Evolutionary conservation across 2,888 invertebrate species (phyloP).

Genomic region (Drosophila infuscata): DNA sequence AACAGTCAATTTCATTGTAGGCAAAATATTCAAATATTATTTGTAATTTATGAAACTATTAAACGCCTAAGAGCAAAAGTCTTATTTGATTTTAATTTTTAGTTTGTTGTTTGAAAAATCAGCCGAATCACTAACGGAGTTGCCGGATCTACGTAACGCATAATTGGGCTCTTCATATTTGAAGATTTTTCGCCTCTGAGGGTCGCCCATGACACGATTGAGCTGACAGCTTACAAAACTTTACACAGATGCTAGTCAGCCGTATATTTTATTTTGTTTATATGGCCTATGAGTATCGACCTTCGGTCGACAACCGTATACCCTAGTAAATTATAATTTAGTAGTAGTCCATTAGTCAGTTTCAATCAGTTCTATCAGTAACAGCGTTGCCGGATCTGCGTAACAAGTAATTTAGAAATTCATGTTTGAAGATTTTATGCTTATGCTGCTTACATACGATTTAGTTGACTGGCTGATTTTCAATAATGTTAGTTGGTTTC

Average conservation of each 20-base stretch:
- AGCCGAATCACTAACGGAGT: not conserved
- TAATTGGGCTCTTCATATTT: not conserved
- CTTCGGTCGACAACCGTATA: no score
- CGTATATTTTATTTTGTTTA: no score
- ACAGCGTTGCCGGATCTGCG: not conserved
- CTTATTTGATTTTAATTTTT: not conserved
- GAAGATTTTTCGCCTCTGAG: not conserved
- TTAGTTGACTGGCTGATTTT: not conserved
- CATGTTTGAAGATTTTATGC: not conserved
- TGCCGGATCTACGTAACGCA: not conserved
- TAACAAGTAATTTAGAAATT: not conserved
- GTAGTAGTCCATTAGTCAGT: no score
- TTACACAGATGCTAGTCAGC: no score
- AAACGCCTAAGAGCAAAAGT: not conserved
- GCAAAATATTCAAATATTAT: not conserved
- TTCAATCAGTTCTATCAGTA: not conserved
- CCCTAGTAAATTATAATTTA: no score
- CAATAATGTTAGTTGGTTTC: not conserved
- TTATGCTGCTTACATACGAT: not conserved
- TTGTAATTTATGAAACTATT: not conserved
- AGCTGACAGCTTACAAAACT: no score
- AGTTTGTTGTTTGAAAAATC: not conserved
- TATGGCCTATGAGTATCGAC: no score
- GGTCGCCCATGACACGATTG: no score
- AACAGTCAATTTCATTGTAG: not conserved